phyloP scores from a whole-genome alignment of 2,797 vertebrate genomes.

The Emys orbicularis region DNA sequence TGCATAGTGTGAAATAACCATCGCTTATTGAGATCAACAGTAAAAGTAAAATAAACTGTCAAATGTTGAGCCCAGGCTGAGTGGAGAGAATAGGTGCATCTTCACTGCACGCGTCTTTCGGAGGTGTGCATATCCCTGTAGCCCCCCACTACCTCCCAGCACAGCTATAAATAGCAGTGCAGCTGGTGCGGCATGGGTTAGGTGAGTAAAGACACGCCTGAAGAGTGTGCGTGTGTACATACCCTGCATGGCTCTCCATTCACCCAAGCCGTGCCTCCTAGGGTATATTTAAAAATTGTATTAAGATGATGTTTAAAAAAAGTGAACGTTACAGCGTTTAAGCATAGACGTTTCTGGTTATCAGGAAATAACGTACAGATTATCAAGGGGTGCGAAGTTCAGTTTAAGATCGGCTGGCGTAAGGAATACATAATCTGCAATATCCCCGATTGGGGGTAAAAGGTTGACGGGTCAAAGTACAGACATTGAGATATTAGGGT shows the following conservation, averaged over 20 bases:
- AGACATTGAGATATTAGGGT: too few species aligned
- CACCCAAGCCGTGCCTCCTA: not conserved
- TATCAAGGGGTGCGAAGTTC: too few species aligned
- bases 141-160: too few species aligned
- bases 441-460: too few species aligned
- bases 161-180: not conserved
- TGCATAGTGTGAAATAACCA: slow-evolving; percentile 1
- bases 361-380: too few species aligned
- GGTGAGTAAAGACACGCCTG: not conserved
- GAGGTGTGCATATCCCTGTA: not conserved
- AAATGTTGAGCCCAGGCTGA: not conserved
- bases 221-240: not conserved
- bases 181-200: not conserved
- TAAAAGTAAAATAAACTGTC: not conserved
- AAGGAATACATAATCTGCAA: too few species aligned
- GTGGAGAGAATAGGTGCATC: not conserved
- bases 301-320: too few species aligned
- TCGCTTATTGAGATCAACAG: not conserved
- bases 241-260: not conserved
- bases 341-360: too few species aligned
- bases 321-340: too few species aligned
- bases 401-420: too few species aligned
- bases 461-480: too few species aligned
- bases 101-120: not conserved
- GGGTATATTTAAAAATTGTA: not conserved